phyloP scores from a whole-genome alignment of 2,797 vertebrate species.

The Sarcophilus harrisii region DNA sequence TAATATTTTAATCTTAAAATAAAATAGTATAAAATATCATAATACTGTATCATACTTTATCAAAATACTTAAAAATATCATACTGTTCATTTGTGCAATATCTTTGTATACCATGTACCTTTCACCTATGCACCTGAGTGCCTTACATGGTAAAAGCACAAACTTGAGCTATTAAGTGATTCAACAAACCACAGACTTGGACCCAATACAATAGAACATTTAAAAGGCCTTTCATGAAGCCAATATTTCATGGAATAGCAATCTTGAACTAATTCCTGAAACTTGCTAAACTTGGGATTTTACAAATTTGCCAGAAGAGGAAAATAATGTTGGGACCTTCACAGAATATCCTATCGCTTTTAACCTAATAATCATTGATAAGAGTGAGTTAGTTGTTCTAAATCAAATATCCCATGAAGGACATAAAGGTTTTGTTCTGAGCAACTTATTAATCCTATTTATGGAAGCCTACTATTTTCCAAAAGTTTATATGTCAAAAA shows the following conservation, averaged over 20 bases:
- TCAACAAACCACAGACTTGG: not conserved
- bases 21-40: not conserved
- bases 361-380: conserved; percentile 59
- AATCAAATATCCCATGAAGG: conserved; percentile 45
- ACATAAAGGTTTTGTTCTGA: not conserved
- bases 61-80: not conserved
- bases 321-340: conserved; percentile 10
- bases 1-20: not conserved
- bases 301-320: not conserved
- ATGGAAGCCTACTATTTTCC: not conserved
- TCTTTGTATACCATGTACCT: not conserved
- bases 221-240: not conserved
- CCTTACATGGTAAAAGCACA: not conserved
- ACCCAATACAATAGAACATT: not conserved
- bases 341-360: conserved; percentile 49
- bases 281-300: not conserved
- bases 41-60: too few relatives aligned
- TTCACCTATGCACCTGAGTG: not conserved
- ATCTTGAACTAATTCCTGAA: not conserved
- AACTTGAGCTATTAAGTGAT: not conserved
- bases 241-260: not conserved
- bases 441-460: not conserved
- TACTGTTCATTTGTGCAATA: not conserved
- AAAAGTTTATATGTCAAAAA: not conserved
- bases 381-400: conserved; percentile 54